Base-by-base conservation (phyloP, 2,113 vertebrate species). In the Sterna hirundo region DNA sequence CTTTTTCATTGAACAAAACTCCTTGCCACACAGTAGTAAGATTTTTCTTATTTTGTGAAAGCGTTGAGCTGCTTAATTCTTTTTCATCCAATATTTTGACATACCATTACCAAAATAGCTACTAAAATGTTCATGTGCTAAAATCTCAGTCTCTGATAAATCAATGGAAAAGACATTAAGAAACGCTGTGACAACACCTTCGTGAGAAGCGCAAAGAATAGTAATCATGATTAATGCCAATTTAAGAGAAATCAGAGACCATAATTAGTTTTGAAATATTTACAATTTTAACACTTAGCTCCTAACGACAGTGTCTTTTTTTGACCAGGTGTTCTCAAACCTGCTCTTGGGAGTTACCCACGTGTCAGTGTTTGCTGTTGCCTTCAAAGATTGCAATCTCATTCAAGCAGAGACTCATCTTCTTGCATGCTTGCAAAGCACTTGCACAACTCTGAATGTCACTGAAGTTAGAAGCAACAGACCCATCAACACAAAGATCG, bases 391-490 rank as follows among this genome's bases (percentile, higher is more conserved):
- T 97, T 60, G 44, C 27, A 60, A 96, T 97, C 91, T 96, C 70
- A 27, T 62, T 96, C 95, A 95, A 42, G 94, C 78, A 94, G 54
- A 92, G 91, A 94, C 91, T 95, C 96, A 96, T 95, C 89, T 86
- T 87, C 68, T 80, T 34, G 27, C 26, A 10, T 47, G 72, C 72
- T 93, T 86, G 69, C 74, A 91, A 84, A 96, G 80, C 36, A 40
- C n/a, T 93, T 97, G 82, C 91, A 87, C 51, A 93, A 91, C 68
- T 93, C 30, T 22, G 49, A 93, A 77, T 83, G 84, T 55, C 76
- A 22, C 61, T 22, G 14, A 80, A 83, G 42, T 38, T 42, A 58
- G 51, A 83, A 91, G 32, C 25, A 78, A 46, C 55, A 94, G 58
- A 87, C 62, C n/a, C 62, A 94, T 91, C 70, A 71, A 60, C 51